These are phyloP conservation scores for Ammospiza caudacuta DNA, from an alignment of 2,113 vertebrate genomes.

Conservation along the genomic window DNA sequence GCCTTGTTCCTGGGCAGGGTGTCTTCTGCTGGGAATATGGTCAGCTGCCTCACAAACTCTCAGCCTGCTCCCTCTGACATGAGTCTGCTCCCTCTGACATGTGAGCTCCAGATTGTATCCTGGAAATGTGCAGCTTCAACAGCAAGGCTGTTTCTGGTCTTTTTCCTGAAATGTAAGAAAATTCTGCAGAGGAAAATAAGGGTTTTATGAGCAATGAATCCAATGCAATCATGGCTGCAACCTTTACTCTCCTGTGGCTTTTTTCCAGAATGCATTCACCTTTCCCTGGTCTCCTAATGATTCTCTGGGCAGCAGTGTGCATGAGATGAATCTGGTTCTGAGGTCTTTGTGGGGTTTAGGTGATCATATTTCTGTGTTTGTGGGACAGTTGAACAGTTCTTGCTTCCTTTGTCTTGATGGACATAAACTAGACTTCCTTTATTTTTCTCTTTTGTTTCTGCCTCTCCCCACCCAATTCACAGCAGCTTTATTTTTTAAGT, in stretches of 20 bases:
- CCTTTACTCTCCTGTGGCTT: fast-evolving
- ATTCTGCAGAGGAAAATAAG: not conserved
- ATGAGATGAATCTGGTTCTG: not conserved
- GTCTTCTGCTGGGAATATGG: not conserved
- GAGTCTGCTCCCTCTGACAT: not conserved
- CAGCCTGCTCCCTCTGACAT: not conserved
- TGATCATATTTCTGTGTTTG: not conserved
- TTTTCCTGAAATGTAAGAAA: not conserved
- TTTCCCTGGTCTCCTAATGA: not conserved
- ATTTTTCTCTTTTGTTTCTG: not conserved
- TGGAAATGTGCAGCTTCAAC: not conserved
- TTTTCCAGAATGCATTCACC: not conserved
- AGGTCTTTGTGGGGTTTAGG: not conserved
- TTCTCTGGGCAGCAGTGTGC: not conserved
- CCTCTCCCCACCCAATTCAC: not conserved
- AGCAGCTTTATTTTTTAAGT: not conserved
- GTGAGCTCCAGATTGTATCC: not conserved
- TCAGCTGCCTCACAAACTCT: not conserved
- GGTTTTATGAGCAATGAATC: not conserved
- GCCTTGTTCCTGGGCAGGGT: not conserved
- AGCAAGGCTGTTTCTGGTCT: not conserved
- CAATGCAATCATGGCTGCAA: not conserved
- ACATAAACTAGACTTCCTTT: not conserved
- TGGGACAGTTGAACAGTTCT: not conserved
- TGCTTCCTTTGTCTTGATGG: not conserved